Evolutionary conservation across 2,113 vertebrate genomes (phyloP), one percentile per base, ranked within the genome.

Genomic region (Camelus dromedarius): DNA sequence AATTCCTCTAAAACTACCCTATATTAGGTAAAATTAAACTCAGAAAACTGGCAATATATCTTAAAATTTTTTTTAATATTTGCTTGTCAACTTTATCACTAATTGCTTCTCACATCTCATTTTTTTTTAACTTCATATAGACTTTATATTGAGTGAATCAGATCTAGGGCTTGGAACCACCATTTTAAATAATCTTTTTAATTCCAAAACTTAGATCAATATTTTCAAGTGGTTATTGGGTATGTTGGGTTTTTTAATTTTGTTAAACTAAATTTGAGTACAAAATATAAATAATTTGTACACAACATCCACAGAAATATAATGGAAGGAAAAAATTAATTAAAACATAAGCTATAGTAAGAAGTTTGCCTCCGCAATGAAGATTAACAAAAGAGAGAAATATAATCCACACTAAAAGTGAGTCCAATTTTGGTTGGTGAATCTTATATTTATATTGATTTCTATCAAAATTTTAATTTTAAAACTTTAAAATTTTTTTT

Each of bases 381-480:
- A 56, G 30, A 24, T 60, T 52, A 54, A n/a, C 16, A 91, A 81
- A 58, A n/a, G 8, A 79, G 11, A 52, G 5, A 93, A 83, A 79
- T 62, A 54, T 15, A 79, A 86, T 32, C 2, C 18, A 70, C 4
- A 26, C 66, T 54, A 8, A 80, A 75, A 91, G 46, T 81, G 10
- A 83, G 38, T 76, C 38, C 0, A 86, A 48, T 46, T 75, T 89
- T 69, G 20, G 3, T 62, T 28, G 58, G 13, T 62, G 60, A 88
- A 26, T 28, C 28, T 73, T 87, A 4, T 11, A 60, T 58, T 80
- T 96, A 91, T 73, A 58, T 70, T 58, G 2, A 91, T 72, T 93
- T 90, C 4, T 15, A 70, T 42, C 1, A 64, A 52, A 94, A 92
- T 77, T 79, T 93, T 89, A 89, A 93, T 83, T 42, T 42, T 42